Conservation (phyloP, 2,888 invertebrate species). For the Neria commutata region DNA sequence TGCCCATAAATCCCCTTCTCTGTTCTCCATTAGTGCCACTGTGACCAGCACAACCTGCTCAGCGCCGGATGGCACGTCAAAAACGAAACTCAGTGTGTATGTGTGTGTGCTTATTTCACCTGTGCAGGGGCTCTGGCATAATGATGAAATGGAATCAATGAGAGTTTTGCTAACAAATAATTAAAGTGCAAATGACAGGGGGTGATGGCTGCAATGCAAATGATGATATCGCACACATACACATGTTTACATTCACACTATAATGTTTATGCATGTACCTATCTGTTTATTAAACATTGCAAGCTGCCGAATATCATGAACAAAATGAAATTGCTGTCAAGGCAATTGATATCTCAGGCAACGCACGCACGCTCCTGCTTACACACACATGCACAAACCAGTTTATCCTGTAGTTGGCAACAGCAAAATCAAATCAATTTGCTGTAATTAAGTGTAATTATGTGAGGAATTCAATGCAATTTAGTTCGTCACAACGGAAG, state of each 20-base stretch:
- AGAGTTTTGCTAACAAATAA: background rate
- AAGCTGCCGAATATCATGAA: too few species aligned
- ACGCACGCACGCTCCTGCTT: background rate
- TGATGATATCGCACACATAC: background rate
- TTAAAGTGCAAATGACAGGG: background rate
- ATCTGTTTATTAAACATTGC: too few species aligned
- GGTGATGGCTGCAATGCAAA: background rate
- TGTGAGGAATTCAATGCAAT: slow-evolving; percentile 20
- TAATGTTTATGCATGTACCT: too few species aligned
- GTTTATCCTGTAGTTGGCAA: background rate
- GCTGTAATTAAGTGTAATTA: slow-evolving; percentile 23
- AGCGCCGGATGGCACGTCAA: too few species aligned
- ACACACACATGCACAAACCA: background rate
- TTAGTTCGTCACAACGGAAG: background rate
- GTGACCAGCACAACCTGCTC: too few species aligned
- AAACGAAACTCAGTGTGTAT: too few species aligned
- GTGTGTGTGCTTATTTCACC: too few species aligned
- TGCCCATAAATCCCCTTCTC: too few species aligned
- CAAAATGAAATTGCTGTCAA: background rate
- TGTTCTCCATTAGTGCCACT: too few species aligned
- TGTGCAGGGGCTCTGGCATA: background rate
- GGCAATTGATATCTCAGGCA: background rate
- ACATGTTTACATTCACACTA: too few species aligned
- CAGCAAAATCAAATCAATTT: slow-evolving; percentile 8
- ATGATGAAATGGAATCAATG: background rate